Conservation (phyloP, 2,797 vertebrate species). For the Pangasius sanitwongsei region DNA sequence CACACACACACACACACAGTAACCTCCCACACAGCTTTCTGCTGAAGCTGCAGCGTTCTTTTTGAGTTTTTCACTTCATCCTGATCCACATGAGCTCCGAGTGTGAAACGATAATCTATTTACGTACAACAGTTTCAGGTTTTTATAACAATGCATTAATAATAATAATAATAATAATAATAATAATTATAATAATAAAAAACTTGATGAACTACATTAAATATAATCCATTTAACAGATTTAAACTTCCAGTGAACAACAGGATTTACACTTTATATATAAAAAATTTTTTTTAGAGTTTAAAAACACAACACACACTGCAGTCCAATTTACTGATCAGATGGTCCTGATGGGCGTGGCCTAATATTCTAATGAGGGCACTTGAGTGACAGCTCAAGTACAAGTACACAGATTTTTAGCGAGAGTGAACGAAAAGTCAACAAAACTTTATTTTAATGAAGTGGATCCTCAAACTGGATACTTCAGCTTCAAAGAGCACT, state of each 20-base stretch:
- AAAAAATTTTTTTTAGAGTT: neutral
- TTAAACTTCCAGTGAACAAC: neutral
- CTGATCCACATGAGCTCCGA: neutral
- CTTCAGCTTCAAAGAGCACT: neutral
- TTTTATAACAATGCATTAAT: neutral
- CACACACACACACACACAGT: neutral
- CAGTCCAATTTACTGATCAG: neutral
- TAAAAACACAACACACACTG: neutral
- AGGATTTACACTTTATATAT: neutral
- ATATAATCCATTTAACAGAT: neutral
- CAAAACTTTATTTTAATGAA: neutral
- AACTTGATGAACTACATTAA: neutral
- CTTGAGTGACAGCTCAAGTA: neutral
- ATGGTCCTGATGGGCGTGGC: neutral
- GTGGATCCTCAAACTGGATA: neutral
- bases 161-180: neutral
- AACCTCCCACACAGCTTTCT: neutral
- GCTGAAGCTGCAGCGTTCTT: neutral
- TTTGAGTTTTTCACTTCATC: neutral
- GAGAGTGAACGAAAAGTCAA: neutral
- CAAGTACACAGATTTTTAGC: neutral
- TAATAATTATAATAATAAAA: too few species aligned
- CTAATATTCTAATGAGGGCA: neutral
- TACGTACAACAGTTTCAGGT: neutral
- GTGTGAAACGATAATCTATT: neutral